phyloP scores from a whole-genome alignment of 2,113 vertebrate genomes.

The Glareola pratincola region DNA sequence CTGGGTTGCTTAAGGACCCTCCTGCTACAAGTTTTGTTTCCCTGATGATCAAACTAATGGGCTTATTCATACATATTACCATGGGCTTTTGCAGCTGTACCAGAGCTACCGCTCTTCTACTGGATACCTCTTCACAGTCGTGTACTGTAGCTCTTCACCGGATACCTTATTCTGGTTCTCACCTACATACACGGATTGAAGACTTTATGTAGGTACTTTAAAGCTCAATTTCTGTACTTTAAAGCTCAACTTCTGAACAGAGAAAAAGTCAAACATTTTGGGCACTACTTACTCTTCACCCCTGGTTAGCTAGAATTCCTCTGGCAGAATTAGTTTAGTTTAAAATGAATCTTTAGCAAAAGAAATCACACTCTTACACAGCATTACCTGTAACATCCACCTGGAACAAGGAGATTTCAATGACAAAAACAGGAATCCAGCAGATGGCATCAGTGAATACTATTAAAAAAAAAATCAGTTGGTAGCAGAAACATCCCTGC shows the following conservation, averaged over 20 bases:
- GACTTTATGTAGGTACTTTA: background rate
- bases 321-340: background rate
- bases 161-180: background rate
- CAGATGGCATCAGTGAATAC: conserved; percentile 91
- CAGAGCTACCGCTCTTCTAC: background rate
- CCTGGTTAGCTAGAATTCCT: background rate
- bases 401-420: conserved; percentile 76
- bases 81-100: background rate
- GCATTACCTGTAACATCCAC: conserved; percentile 77
- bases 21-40: background rate
- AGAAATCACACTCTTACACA: background rate
- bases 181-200: background rate
- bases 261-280: background rate
- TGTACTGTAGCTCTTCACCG: background rate
- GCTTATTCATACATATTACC: background rate
- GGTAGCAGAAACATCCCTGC: conserved; percentile 74
- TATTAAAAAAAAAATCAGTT: conserved; percentile 76
- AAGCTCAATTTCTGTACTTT: background rate
- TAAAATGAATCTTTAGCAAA: background rate
- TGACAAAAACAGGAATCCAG: conserved; percentile 85
- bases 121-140: background rate
- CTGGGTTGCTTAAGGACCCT: background rate
- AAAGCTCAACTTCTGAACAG: background rate
- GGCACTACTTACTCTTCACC: background rate
- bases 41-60: background rate